phyloP scores from a whole-genome alignment of 2,888 invertebrate genomes.

The Agrochola macilenta region DNA sequence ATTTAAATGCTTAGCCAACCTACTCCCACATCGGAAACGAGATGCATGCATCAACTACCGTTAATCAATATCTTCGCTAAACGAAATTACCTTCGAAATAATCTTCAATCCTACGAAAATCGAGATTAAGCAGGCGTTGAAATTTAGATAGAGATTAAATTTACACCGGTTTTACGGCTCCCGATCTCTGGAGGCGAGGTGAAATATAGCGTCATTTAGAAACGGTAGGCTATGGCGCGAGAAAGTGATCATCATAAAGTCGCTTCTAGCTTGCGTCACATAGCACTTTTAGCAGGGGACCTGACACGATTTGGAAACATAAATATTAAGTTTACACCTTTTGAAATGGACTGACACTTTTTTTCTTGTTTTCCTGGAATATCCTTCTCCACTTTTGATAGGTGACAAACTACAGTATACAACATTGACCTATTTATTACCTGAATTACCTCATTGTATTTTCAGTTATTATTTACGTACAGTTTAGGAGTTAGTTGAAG shows the following conservation, averaged over 20 bases:
- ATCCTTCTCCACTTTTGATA: neutral
- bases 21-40: constrained; percentile 9
- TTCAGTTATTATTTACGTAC: too few species aligned
- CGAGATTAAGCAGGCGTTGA: constrained; percentile 62
- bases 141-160: constrained; percentile 72
- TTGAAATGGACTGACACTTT: neutral
- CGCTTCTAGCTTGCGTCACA: constrained; percentile 36
- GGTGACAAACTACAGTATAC: too few species aligned
- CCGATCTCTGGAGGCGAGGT: constrained; percentile 61
- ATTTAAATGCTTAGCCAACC: neutral
- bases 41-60: constrained; percentile 6
- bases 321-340: constrained; percentile 35
- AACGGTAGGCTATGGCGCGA: constrained; percentile 52
- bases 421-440: neutral
- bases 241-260: constrained; percentile 71
- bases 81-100: constrained; percentile 55
- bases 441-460: neutral
- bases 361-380: neutral
- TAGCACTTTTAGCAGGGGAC: constrained; percentile 20
- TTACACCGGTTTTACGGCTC: constrained; percentile 68
- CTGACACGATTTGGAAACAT: constrained; percentile 15
- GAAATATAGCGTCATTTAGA: constrained; percentile 72
- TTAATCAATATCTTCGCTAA: constrained; percentile 52
- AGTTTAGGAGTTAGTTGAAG: too few species aligned
- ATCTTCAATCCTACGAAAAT: constrained; percentile 61